These are phyloP conservation scores for Cottoperca gobio DNA, from an alignment of 2,797 vertebrate species.

Conservation along the genomic window DNA sequence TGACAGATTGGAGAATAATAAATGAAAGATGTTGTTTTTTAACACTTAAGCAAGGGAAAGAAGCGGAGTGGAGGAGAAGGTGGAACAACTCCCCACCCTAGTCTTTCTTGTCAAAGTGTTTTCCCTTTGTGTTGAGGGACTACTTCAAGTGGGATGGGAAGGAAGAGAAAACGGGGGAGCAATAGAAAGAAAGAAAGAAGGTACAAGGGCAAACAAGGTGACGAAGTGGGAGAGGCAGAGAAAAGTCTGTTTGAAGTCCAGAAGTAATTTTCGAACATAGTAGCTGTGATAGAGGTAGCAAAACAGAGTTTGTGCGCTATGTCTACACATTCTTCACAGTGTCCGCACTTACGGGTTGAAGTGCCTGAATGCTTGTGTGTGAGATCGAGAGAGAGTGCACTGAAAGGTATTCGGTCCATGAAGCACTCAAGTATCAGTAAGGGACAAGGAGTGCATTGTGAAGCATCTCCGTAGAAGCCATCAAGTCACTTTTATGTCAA, in stretches of 20 bases:
- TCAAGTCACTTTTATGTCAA: conserved; percentile 71
- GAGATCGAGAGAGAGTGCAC: conserved; percentile 41
- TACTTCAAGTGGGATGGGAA: conserved; percentile 24
- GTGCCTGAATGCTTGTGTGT: conserved; percentile 46
- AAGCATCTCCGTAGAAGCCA: conserved; percentile 63
- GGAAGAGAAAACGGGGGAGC: conserved; percentile 2
- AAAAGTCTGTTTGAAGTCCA: conserved; percentile 69
- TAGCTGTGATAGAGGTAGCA: conserved; percentile 45
- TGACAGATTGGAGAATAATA: conserved; percentile 60
- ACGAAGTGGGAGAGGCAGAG: conserved; percentile 49
- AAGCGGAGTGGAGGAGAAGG: neutral
- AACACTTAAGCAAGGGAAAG: conserved; percentile 52
- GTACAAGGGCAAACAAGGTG: conserved; percentile 59
- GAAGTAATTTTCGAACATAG: conserved; percentile 70
- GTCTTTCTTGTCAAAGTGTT: conserved; percentile 60
- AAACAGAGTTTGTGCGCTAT: conserved; percentile 42
- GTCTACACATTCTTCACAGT: conserved; percentile 47
- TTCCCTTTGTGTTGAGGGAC: conserved; percentile 51
- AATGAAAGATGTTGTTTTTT: conserved; percentile 67
- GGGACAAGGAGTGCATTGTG: conserved; percentile 61
- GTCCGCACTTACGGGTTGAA: conserved; percentile 44
- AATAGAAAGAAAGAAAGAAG: conserved; percentile 36
- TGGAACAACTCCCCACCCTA: conserved; percentile 39
- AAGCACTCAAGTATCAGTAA: conserved; percentile 71
- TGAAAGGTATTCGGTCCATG: conserved; percentile 67